phyloP scores from a whole-genome alignment of 1,140 invertebrate genomes.

The Caerostris extrusa region DNA sequence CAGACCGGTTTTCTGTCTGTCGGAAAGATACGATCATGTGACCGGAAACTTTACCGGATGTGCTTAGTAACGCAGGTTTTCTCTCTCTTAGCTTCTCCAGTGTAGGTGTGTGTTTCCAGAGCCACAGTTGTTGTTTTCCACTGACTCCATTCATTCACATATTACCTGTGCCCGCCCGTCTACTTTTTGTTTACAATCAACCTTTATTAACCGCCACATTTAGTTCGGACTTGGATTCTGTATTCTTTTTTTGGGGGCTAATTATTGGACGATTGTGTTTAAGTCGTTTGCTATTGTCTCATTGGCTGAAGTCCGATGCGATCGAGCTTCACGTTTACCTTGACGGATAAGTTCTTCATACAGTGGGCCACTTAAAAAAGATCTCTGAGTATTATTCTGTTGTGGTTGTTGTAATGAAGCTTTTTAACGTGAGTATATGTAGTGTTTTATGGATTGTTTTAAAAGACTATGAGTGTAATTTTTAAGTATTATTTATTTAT shows the following conservation, averaged over 20 bases:
- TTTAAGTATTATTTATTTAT: neutral
- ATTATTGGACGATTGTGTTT: neutral
- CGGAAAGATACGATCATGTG: slow-evolving; percentile 74
- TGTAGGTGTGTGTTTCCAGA: slow-evolving; percentile 70
- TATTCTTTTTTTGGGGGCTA: neutral
- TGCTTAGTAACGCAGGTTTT: slow-evolving; percentile 75
- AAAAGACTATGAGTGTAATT: neutral
- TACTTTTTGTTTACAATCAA: slow-evolving; percentile 50
- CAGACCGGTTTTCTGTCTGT: slow-evolving; percentile 70
- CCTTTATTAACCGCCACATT: neutral
- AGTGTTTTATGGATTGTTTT: neutral
- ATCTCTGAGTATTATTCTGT: neutral
- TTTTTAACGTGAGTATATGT: slow-evolving; percentile 35
- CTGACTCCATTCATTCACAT: slow-evolving; percentile 37
- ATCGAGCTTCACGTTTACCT: slow-evolving; percentile 15
- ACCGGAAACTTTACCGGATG: slow-evolving; percentile 78
- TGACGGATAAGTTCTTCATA: slow-evolving; percentile 30
- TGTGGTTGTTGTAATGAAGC: slow-evolving; percentile 24
- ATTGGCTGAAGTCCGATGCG: neutral
- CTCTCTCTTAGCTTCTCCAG: slow-evolving; percentile 31
- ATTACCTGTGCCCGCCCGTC: neutral
- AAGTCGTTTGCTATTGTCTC: neutral
- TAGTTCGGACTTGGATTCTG: neutral
- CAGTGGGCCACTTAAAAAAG: neutral
- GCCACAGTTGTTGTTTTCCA: neutral